Percentiles rank a stretch among this genome's conserved stretches.
Evolutionary conservation across 2,113 vertebrate species (phyloP).

Genomic region (Hyperopisus bebe): DNA sequence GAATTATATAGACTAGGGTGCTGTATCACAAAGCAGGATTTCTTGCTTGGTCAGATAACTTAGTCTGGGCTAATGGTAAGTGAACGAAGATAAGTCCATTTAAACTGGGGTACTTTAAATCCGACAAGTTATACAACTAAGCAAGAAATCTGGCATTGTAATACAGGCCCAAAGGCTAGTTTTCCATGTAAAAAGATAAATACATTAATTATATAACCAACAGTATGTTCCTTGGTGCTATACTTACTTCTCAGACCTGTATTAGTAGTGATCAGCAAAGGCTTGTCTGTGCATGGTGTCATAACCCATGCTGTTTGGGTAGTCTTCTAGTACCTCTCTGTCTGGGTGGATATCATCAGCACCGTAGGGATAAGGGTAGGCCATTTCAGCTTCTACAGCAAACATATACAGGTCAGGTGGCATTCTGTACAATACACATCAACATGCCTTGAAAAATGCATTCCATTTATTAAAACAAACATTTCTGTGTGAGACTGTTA

Average conservation of each 20-base stretch:
- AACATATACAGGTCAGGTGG: constrained; percentile 5
- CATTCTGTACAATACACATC: background rate
- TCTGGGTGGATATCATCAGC: constrained; percentile 49
- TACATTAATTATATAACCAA: background rate
- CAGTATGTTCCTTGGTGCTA: background rate
- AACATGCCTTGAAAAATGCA: background rate
- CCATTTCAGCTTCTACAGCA: constrained; percentile 50
- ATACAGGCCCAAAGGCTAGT: background rate
- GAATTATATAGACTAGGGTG: background rate
- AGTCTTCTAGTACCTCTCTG: background rate
- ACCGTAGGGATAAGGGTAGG: constrained; percentile 54
- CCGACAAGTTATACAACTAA: background rate
- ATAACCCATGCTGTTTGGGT: constrained; percentile 16
- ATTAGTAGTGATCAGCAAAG: constrained; percentile 31
- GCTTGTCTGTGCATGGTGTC: constrained; percentile 49
- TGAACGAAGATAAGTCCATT: background rate
- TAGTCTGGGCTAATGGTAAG: background rate
- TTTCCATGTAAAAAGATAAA: background rate
- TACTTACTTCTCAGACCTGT: background rate
- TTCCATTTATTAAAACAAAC: background rate
- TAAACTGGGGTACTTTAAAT: background rate
- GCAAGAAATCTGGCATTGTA: background rate
- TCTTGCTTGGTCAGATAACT: background rate
- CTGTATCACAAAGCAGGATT: background rate
- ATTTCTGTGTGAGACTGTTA: background rate